Base-by-base conservation (phyloP, 2,113 vertebrate species). In the Taxidea taxus region DNA sequence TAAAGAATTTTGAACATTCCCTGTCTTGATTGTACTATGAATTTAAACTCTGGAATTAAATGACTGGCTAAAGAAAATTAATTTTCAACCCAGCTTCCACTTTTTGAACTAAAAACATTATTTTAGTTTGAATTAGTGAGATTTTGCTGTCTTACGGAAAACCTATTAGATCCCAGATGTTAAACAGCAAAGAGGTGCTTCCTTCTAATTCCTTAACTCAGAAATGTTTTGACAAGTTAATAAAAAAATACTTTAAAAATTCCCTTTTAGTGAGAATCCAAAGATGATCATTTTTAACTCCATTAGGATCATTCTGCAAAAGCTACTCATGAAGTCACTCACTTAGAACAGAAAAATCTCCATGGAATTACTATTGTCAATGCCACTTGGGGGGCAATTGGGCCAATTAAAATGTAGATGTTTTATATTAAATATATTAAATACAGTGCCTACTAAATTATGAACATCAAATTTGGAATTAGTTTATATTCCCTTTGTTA, bases 221-320 rank as follows among this genome's bases (percentile, higher is more conserved):
- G 77, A 91, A 85, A 66, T 93, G 60, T 95, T 97, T 91, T 62
- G 74, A 85, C 68, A 84, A 80, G 64, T 82, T 95, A 91, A 90
- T 95, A 64, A 93, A 90, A 90, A 97, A 66, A 81, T 94, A 91
- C 42, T 96, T 97, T 90, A 85, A 86, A 77, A 97, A 84, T 95
- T 93, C n/a, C 11, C 25, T 75, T 97, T 82, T 82, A 42, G 44
- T 92, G 37, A 87, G 51, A 97, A 56, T 87, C 37, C 66, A 77
- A 75, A 91, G 51, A 92, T 94, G 81, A 74, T 86, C 20, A 25
- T 83, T 93, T 97, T 95, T 95, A 95, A 31, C 78, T 72, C 49
- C 54, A 37, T 84, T 51, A 66, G 39, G 68, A 82, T 60, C 51
- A 21, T 90, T 95, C 90, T 60, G 37, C 58, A 77, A 89, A 95